These are phyloP conservation scores for Cassiopea xamachana DNA, from an alignment of 30 jellyfish, hydroid and myxozoan genomes.

Conservation along the genomic window DNA sequence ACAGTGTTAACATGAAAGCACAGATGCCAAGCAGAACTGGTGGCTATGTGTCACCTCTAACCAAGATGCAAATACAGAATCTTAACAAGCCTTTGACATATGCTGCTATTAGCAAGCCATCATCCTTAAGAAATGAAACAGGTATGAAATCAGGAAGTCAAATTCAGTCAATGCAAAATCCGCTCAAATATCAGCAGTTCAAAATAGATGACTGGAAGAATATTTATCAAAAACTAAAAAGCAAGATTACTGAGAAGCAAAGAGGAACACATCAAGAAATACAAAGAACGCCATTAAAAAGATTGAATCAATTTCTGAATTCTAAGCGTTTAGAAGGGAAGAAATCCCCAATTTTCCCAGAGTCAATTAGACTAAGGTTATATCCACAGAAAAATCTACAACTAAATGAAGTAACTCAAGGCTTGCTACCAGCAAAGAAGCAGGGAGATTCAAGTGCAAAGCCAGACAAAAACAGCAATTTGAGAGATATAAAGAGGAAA, in stretches of 20 bases:
- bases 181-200: background rate
- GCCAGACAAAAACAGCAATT: background rate
- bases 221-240: constrained; percentile 25
- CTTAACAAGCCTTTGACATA: background rate
- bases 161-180: background rate
- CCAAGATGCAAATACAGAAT: background rate
- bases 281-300: background rate
- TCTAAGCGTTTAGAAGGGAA: background rate
- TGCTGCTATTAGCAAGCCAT: background rate
- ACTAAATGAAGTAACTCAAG: constrained; percentile 3
- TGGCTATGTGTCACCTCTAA: background rate
- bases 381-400: constrained; percentile 17
- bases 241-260: background rate
- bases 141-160: background rate
- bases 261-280: background rate
- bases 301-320: background rate
- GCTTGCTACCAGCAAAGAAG: background rate
- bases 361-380: constrained; percentile 26
- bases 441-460: background rate
- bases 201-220: constrained; percentile 14
- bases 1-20: background rate
- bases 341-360: constrained; percentile 2
- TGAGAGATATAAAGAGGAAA: background rate
- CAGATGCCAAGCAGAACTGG: background rate
- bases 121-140: background rate